Base-by-base conservation (phyloP, 1,140 invertebrate species). In the Helicoverpa zea region DNA sequence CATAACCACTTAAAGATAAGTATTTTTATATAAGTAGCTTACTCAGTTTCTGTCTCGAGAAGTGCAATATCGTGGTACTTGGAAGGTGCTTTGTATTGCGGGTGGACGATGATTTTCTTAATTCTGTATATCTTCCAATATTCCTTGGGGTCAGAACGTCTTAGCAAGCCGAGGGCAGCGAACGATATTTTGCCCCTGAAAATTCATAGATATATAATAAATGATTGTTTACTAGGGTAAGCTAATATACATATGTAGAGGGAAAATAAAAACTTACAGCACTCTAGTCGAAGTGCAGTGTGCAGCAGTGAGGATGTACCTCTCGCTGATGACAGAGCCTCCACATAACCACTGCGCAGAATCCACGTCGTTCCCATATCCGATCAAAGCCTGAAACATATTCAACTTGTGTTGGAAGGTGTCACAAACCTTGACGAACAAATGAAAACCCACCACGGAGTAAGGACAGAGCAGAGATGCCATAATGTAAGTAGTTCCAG, bases 241-340 rank as follows among this genome's bases (percentile, higher is more conserved):
- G 4, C 35, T 35, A 35, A 35, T n/a, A n/a, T n/a, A n/a, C n/a
- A n/a, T n/a, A n/a, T n/a, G n/a, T n/a, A n/a, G 23, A 23, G 35
- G 4, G 35, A 43, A 43, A 43, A 5, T 43, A 9, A 9, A 23
- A 61, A 73, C 70, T n/a, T 73, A 73, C 70, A 73, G 52, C n/a
- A 3, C 18, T 43, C 52, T 1, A 11, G 70, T 54, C 7, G 12
- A 35, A 16, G n/a, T 58, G 63, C 96, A 96, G 77, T 96, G 96
- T n/a, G 95, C 96, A 3, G 96, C 96, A 0, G 96, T 96, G 9
- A 96, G 83, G 2, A 96, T 91, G 85, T 92, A 96, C 14, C 75
- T 74, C 23, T 89, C 86, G 63, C 87, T 89, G 30, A 88, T 72
- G 11, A 88, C 23, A 0, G 86, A 63, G 0, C 87, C 88, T 1